phyloP scores from a whole-genome alignment of 2,888 invertebrate species.

The Mythimna albipuncta region DNA sequence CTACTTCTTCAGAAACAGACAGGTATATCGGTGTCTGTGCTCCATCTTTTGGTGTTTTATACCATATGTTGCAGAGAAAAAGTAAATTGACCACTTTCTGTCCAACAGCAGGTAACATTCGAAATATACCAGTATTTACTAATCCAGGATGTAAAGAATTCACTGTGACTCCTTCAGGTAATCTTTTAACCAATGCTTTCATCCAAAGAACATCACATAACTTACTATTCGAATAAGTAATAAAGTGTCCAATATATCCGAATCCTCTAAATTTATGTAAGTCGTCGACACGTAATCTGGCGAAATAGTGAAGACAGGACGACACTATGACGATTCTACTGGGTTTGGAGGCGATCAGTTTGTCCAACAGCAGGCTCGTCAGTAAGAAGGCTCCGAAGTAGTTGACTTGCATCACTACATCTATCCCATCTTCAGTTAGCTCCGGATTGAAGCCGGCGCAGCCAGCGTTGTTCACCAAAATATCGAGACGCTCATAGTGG shows the following conservation, averaged over 20 bases:
- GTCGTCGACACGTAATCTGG: constrained; percentile 86
- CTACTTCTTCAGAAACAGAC: constrained; percentile 93
- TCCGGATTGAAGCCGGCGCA: constrained; percentile 74
- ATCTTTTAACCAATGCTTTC: constrained; percentile 81
- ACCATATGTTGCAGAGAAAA: constrained; percentile 90
- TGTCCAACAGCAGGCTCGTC: constrained; percentile 92
- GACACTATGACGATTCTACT: constrained; percentile 86
- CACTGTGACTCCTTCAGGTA: constrained; percentile 92
- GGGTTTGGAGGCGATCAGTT: constrained; percentile 79
- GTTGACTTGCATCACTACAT: constrained; percentile 92
- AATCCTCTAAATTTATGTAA: constrained; percentile 64
- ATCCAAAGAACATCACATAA: constrained; percentile 83
- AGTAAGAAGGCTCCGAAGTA: constrained; percentile 93
- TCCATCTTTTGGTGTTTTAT: constrained; percentile 94
- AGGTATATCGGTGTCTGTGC: constrained; percentile 94
- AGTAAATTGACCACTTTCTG: constrained; percentile 87
- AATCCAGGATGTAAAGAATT: constrained; percentile 96
- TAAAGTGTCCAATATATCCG: constrained; percentile 70
- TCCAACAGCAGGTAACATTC: constrained; percentile 84
- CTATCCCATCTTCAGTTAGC: constrained; percentile 91
- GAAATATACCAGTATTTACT: constrained; percentile 95
- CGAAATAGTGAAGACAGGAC: constrained; percentile 77
- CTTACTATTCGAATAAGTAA: constrained; percentile 87
- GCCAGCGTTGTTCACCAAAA: constrained; percentile 92
- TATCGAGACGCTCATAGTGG: constrained; percentile 88